Conservation (phyloP, 2,888 invertebrate species). For the Macrophya annulata region DNA sequence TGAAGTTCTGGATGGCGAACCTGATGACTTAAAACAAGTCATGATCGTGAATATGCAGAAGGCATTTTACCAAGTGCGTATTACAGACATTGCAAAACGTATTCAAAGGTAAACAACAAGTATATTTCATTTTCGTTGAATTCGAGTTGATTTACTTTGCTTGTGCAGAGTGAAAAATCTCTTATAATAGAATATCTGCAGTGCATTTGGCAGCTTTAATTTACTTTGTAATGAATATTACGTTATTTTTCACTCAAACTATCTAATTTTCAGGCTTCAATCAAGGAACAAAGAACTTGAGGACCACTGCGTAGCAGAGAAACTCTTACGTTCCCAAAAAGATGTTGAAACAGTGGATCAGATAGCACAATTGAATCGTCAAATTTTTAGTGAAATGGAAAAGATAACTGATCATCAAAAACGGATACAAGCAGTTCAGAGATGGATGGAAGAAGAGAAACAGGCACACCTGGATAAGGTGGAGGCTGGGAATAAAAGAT, state of each 20-base stretch:
- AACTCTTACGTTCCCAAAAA: conserved; percentile 53
- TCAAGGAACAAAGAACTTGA: conserved; percentile 66
- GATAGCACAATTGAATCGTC: conserved; percentile 66
- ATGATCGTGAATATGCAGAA: conserved; percentile 71
- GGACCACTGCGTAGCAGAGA: conserved; percentile 59
- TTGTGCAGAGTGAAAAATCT: not conserved
- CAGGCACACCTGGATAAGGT: conserved; percentile 63
- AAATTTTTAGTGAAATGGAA: conserved; percentile 62
- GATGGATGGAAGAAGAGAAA: conserved; percentile 61
- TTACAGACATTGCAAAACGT: conserved; percentile 65
- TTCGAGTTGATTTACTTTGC: too few species aligned
- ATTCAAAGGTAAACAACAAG: conserved; percentile 67
- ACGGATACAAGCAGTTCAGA: conserved; percentile 61
- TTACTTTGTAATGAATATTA: not conserved
- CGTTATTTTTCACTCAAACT: conserved; percentile 11
- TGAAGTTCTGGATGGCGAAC: conserved; percentile 57
- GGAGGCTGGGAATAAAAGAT: conserved; percentile 64
- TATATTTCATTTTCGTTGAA: conserved; percentile 2
- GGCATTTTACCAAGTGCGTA: conserved; percentile 68
- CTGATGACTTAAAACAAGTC: conserved; percentile 54
- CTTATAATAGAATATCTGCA: not conserved
- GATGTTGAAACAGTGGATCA: conserved; percentile 66
- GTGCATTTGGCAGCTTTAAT: not conserved
- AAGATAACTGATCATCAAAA: conserved; percentile 63
- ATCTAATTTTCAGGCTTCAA: conserved; percentile 66